Percentiles rank a stretch among this genome's conserved stretches.
Evolutionary conservation across 2,797 vertebrate genomes (phyloP).

Genomic region (Eurystomus glaucurus): DNA sequence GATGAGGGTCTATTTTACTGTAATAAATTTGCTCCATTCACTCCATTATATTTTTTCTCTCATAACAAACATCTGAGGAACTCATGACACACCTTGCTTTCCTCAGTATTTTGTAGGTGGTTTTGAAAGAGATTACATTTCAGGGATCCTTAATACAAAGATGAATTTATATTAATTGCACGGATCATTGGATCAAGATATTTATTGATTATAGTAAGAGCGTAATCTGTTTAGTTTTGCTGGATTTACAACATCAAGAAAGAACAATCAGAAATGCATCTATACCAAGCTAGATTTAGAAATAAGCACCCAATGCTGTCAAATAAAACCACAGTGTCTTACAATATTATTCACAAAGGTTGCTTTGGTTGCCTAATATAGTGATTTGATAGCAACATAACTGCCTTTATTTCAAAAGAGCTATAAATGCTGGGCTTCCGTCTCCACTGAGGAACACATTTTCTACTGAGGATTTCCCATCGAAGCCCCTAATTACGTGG

Average conservation of each 20-base stretch:
- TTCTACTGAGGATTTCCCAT: rapidly evolving
- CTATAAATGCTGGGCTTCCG: background rate
- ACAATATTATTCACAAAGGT: background rate
- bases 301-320: background rate
- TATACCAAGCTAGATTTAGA: background rate
- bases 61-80: background rate
- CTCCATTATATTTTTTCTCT: background rate
- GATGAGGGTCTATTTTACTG: background rate
- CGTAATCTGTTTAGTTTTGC: background rate
- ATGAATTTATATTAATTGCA: background rate
- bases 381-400: background rate
- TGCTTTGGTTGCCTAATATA: background rate
- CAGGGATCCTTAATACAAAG: background rate
- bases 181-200: background rate
- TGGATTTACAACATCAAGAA: background rate
- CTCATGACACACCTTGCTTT: background rate
- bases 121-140: background rate
- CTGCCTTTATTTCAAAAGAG: background rate
- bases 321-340: background rate
- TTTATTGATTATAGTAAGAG: background rate
- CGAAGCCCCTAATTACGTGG: rapidly evolving
- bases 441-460: background rate
- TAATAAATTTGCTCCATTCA: background rate
- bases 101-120: background rate
- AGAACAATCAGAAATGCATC: background rate